Conservation (phyloP, 2,113 vertebrate genomes). For the Bothrops jararaca region DNA sequence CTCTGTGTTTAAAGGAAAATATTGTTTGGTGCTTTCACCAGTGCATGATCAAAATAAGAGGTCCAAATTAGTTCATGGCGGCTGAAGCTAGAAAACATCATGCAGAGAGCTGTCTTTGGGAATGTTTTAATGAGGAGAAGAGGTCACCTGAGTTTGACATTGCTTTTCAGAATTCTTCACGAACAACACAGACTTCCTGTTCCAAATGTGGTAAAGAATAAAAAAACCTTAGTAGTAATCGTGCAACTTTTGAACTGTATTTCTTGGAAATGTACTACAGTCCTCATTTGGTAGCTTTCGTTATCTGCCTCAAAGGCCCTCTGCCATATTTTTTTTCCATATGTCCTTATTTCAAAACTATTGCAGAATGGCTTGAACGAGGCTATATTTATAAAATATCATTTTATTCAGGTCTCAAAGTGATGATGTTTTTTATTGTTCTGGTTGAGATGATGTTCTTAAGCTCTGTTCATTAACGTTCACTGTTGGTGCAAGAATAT, state of each 20-base stretch:
- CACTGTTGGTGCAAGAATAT: conserved; percentile 65
- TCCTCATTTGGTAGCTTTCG: conserved; percentile 83
- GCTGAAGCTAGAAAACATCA: conserved; percentile 87
- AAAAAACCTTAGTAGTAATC: conserved; percentile 87
- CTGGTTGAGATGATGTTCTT: conserved; percentile 72
- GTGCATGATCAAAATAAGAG: conserved; percentile 92
- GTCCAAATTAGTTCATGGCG: conserved; percentile 87
- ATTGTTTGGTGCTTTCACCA: conserved; percentile 86
- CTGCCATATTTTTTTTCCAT: conserved; percentile 78
- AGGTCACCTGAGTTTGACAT: conserved; percentile 91
- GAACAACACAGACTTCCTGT: conserved; percentile 90
- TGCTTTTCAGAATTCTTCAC: conserved; percentile 88
- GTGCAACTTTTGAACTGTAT: conserved; percentile 83
- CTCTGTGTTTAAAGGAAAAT: conserved; percentile 85
- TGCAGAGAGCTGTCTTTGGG: conserved; percentile 91
- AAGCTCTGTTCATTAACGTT: conserved; percentile 78
- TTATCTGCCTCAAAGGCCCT: conserved; percentile 80
- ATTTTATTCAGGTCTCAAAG: conserved; percentile 79
- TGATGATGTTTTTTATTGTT: conserved; percentile 80
- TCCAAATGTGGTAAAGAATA: conserved; percentile 84
- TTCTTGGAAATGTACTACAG: conserved; percentile 79
- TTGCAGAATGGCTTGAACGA: conserved; percentile 74
- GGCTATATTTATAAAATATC: conserved; percentile 87
- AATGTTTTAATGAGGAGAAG: conserved; percentile 97
- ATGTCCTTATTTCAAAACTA: conserved; percentile 84